Evolutionary conservation across 2,797 vertebrate species (phyloP), one percentile per base, ranked within the genome.

Genomic region (Merluccius polli): DNA sequence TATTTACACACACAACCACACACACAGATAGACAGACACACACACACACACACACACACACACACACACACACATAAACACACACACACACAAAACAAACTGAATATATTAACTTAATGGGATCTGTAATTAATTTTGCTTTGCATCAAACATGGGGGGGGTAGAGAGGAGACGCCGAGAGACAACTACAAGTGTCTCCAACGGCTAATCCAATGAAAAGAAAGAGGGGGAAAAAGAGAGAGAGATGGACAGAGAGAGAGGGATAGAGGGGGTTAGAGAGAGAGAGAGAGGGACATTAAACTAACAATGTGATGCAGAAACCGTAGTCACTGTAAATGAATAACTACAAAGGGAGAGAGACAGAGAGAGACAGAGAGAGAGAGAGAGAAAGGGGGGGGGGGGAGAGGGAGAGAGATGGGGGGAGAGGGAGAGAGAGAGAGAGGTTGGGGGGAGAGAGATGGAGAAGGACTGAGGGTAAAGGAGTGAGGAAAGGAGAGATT

Each of bases 41-140:
- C 85, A 83, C 70, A 68, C 75, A 72, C 72, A 84, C 11, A 83
- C 76, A 76, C 72, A 72, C 67, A 30, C 65, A 75, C 32, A 70
- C 52, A 75, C 48, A 78, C 29, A 7, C 44, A 48, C 44, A 48
- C 16, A 59, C 52, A 59, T 73, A 9, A 59, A 21, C 52, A 59
- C n/a, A 59, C 89, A 7, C 44, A 48, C 44, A 48, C 16, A 59
- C 52, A 59, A 9, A 59, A 21, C 52, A 59, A 59, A 59, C 89
- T 87, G 91, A 93, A 94, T 94, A 95, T 95, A 95, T 96, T 95
- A 95, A 96, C 95, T 95, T 97, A 97, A 98, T 98, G 95, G 96
- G 96, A 98, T 97, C 97, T 96, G 95, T 98, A 98, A 98, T 98
- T 95, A 98, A 98, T 98, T 98, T 98, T 97, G 95, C 94, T 96